These are phyloP conservation scores for Platerodrilus igneus DNA, from an alignment of 2,888 invertebrate species.

Conservation along the genomic window DNA sequence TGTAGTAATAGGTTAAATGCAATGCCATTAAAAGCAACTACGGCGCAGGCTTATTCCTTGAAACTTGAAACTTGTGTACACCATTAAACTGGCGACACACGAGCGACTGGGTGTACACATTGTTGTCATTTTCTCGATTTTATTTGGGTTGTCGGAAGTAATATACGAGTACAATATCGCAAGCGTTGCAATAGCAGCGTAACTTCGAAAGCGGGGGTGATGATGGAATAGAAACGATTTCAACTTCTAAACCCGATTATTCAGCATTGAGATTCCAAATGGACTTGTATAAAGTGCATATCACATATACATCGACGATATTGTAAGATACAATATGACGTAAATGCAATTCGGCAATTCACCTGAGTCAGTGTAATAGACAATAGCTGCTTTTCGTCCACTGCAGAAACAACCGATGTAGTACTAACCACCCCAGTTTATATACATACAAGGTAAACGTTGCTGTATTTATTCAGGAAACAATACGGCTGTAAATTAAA, in stretches of 20 bases:
- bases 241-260: conserved; percentile 29
- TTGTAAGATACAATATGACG: too few relatives aligned
- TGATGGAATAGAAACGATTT: conserved; percentile 20
- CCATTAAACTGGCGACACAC: conserved; percentile 12
- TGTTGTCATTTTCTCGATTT: conserved; percentile 17
- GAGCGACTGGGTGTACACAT: too few relatives aligned
- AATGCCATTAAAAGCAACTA: conserved; percentile 10
- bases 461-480: too few relatives aligned
- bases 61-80: conserved; percentile 5
- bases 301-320: too few relatives aligned
- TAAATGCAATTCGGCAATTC: too few relatives aligned
- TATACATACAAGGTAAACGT: too few relatives aligned
- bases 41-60: conserved; percentile 2
- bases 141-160: conserved; percentile 18
- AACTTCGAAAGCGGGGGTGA: conserved; percentile 11
- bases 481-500: too few relatives aligned
- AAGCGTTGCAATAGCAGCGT: conserved; percentile 10
- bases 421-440: too few relatives aligned
- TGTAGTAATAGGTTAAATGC: conserved; percentile 13
- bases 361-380: too few relatives aligned
- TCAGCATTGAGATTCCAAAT: conserved; percentile 27
- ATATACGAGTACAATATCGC: conserved; percentile 23
- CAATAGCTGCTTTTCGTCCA: too few relatives aligned
- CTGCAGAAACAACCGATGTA: too few relatives aligned
- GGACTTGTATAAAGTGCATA: conserved; percentile 25